These are phyloP conservation scores for Candidula unifasciata DNA, from an alignment of 2,888 invertebrate genomes.

Conservation along the genomic window DNA sequence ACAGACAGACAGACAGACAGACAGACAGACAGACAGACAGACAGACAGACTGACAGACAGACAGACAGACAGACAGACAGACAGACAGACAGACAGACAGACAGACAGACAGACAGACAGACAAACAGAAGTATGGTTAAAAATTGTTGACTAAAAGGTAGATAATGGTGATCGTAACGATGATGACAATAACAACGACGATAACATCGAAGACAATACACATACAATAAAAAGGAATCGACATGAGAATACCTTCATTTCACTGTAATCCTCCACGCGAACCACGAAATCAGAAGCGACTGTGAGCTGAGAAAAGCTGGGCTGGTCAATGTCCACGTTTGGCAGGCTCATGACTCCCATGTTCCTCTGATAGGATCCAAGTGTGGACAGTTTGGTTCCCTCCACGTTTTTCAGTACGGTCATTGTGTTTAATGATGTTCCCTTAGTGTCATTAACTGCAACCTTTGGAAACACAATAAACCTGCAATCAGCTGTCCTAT, in stretches of 20 bases:
- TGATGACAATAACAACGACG: too few relatives aligned
- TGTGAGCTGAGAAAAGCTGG: conserved; percentile 28
- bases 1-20: not conserved
- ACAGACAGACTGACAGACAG: not conserved
- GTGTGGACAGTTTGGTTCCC: conserved; percentile 14
- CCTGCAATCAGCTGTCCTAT: not conserved
- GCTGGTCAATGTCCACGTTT: not conserved
- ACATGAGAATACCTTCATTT: conserved; percentile 41
- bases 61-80: not conserved
- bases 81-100: not conserved
- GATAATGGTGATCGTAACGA: too few relatives aligned
- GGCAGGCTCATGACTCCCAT: conserved; percentile 33
- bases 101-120: not conserved
- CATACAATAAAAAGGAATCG: not conserved
- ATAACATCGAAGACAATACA: too few relatives aligned
- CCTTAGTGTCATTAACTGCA: not conserved
- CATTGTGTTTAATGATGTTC: conserved; percentile 14
- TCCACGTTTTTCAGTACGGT: not conserved
- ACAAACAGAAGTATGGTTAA: not conserved
- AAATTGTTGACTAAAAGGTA: not conserved
- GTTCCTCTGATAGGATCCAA: conserved; percentile 54
- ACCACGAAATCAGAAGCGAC: conserved; percentile 37
- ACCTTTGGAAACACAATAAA: conserved; percentile 21
- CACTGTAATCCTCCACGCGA: conserved; percentile 54
- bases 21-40: not conserved